Percentiles rank a stretch among this genome's conserved stretches.
These are phyloP conservation scores for Hexactinellida sp. DNA, from an alignment of 37 sponge, comb jelly and placozoan genomes.

Conservation along the genomic window DNA sequence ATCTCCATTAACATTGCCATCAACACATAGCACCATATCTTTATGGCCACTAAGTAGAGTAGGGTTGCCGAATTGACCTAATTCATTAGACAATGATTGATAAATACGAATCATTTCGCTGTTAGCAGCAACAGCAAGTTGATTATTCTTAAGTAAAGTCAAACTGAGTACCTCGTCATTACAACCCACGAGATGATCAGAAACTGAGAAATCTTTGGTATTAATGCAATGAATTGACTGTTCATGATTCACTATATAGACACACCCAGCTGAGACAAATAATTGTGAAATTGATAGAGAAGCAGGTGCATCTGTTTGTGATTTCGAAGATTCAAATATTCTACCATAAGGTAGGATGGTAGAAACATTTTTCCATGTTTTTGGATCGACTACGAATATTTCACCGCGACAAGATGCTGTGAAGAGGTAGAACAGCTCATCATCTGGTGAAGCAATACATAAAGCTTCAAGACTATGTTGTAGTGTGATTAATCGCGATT, in stretches of 20 bases:
- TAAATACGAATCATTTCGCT: slow-evolving; percentile 1
- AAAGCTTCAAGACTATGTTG: not conserved
- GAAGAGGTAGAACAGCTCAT: not conserved
- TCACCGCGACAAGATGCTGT: slow-evolving; percentile 5
- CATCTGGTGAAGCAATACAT: not conserved
- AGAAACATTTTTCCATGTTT: not conserved
- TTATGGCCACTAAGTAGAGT: not conserved
- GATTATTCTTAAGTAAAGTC: not conserved
- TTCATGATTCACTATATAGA: not conserved
- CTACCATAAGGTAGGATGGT: not conserved
- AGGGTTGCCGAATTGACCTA: not conserved
- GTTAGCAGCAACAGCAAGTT: not conserved
- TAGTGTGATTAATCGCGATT: not conserved
- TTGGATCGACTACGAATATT: not conserved
- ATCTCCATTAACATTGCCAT: not conserved
- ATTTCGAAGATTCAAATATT: slow-evolving; percentile 11
- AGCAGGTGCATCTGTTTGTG: not conserved
- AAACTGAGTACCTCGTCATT: not conserved
- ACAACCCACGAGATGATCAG: slow-evolving; percentile 8
- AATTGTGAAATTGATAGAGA: not conserved
- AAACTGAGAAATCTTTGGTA: not conserved
- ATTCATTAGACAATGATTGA: not conserved
- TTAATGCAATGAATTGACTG: not conserved
- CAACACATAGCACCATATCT: slow-evolving; percentile 6
- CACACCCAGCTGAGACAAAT: not conserved